A percentile compares a stretch with the other conserved stretches of the same genome.
Conservation (phyloP, 2,797 vertebrate genomes). For the Microtus obscurus region DNA sequence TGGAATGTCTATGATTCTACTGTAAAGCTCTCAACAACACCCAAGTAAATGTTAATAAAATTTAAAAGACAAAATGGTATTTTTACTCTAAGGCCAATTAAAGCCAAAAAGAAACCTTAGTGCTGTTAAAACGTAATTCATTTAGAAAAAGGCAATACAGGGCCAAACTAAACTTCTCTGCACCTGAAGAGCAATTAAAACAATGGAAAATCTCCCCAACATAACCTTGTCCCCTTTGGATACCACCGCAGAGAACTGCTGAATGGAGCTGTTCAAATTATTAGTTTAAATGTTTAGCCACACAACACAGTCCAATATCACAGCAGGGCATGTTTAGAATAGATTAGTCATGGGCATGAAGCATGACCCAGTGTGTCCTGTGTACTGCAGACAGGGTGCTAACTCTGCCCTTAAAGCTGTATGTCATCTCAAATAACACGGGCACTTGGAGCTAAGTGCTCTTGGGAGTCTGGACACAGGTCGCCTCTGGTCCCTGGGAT, state of each 20-base stretch:
- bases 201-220: background rate
- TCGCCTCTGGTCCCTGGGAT: background rate
- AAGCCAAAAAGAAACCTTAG: conserved; percentile 58
- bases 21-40: conserved; percentile 14
- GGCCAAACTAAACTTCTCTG: conserved; percentile 25
- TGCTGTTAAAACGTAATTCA: conserved; percentile 55
- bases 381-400: background rate
- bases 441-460: background rate
- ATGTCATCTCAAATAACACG: conserved; percentile 7
- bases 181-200: conserved; percentile 28
- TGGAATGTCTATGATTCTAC: conserved; percentile 13
- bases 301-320: background rate
- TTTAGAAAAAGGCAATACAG: conserved; percentile 14
- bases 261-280: conserved; percentile 13
- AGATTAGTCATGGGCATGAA: background rate
- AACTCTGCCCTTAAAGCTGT: background rate
- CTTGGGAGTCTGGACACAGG: background rate
- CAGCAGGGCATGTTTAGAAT: conserved; percentile 14
- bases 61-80: conserved; percentile 51
- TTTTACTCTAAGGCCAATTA: conserved; percentile 40
- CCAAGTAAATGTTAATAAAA: conserved; percentile 57
- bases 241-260: background rate
- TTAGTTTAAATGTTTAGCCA: conserved; percentile 40
- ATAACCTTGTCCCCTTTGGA: conserved; percentile 38
- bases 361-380: background rate